phyloP scores from a whole-genome alignment of 2,113 vertebrate genomes.

The Gallinago jamesoni region DNA sequence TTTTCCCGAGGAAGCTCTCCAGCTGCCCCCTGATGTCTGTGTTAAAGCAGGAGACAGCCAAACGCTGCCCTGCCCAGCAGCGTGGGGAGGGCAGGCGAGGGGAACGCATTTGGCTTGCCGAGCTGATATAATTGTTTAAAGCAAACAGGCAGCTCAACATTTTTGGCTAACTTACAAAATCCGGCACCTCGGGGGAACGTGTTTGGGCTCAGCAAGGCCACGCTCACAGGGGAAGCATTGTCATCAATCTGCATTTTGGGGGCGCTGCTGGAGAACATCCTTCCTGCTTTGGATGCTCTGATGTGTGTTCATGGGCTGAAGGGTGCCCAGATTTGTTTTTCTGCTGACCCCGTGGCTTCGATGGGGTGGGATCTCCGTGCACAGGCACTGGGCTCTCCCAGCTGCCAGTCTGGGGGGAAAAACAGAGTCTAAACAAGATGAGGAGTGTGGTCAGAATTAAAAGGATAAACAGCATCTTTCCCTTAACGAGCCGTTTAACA shows the following conservation, averaged over 20 bases:
- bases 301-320: conserved; percentile 30
- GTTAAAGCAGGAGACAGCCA: not conserved
- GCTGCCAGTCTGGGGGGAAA: conserved; percentile 25
- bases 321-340: conserved; percentile 35
- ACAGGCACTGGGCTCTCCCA: conserved; percentile 1
- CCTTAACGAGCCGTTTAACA: conserved; percentile 32
- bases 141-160: conserved; percentile 55
- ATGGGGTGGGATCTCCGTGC: not conserved
- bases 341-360: not conserved
- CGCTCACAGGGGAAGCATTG: conserved; percentile 27
- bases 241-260: conserved; percentile 29
- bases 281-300: not conserved
- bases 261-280: conserved; percentile 34
- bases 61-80: conserved; percentile 4
- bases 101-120: conserved; percentile 41
- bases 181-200: conserved; percentile 25
- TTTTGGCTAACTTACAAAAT: conserved; percentile 59
- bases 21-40: conserved; percentile 1
- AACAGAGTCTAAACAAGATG: conserved; percentile 22
- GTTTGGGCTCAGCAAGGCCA: conserved; percentile 45
- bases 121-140: conserved; percentile 52
- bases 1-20: conserved; percentile 4
- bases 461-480: conserved; percentile 30
- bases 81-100: not conserved
- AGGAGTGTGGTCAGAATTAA: conserved; percentile 33